Base-by-base conservation (phyloP, 2,888 invertebrate genomes). In the Auanema freiburgensis region DNA sequence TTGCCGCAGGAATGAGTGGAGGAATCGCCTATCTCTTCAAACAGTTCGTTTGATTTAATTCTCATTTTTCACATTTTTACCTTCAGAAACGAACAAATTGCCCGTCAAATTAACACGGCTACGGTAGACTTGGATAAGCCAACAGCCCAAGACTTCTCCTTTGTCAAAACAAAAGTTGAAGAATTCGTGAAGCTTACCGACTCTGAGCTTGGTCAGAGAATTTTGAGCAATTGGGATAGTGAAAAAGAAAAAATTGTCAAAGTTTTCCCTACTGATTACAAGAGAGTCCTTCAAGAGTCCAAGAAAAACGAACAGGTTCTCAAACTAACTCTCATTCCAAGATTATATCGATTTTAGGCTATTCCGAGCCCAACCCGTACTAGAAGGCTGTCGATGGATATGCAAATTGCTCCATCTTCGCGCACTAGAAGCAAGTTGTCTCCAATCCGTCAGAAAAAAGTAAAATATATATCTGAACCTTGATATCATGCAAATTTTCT, bases 1-100 rank as follows among this genome's bases (percentile, higher is more conserved):
- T 98, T 87, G 97, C 95, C 10, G 98, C 98, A 53, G 98, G 97
- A 76, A 98, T 98, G 97, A 95, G 95, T 63, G 93, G 93, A 52
- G 93, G 93, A 65, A 91, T 97, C 74, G 97, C 97, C 0, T 98
- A 92, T 84, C 91, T 97, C 14, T 91, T 92, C 84, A 95, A 97
- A 83, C 88, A 90, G 58, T 83, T 49, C 66, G 71, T 60, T 33
- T 6, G n/a, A n/a, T n/a, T n/a, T 8, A 23, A 21, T 52, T 18
- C 6, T 52, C 21, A 23, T 52, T 52, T 52, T n/a, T 51, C 12
- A 14, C 12, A 23, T 55, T 33, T 59, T n/a, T 41, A 23, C 16
- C 51, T 59, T 46, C 12, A 65, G 61, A 16, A 51, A 57, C 42
- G 65, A 65, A 25, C 43, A 40, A 12, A 57, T 50, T 14, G 41